Base-by-base conservation (phyloP, 2,797 vertebrate species). In the Eleutherodactylus coqui region DNA sequence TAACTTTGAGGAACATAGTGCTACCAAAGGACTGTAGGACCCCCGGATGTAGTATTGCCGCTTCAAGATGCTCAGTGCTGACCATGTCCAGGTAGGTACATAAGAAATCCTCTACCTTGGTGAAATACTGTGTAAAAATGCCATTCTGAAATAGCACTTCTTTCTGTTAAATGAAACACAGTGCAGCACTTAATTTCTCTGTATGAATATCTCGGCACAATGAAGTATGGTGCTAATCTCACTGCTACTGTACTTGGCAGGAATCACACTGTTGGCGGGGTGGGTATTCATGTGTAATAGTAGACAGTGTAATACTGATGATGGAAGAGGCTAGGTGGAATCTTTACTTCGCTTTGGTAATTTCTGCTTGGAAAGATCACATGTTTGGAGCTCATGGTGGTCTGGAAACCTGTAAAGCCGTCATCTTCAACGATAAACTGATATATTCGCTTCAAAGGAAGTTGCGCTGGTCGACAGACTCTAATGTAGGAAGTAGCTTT, bases 1-100 rank as follows among this genome's bases (percentile, higher is more conserved):
- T 98, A 97, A 96, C 97, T 96, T 96, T 99, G 97, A 97, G 96
- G 97, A 98, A 97, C 96, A 96, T 99, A 99, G 97, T 99, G 96
- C 98, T 96, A 96, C 97, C 97, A 97, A 97, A 99, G 98, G 97
- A 98, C 97, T 97, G 96, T 99, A 98, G 97, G 97, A 97, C 81
- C 97, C n/a, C 98, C 96, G 97, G 98, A 99, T 97, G 96, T 98
- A 96, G 97, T 97, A 95, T 94, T 94, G 95, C 95, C 94, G 94
- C 95, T 97, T 97, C 94, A 93, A 97, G 97, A 99, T 97, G 96
- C 98, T 97, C 97, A 97, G 97, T 97, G 95, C 96, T 96, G 97
- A 96, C 96, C 93, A 96, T 97, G 90, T 94, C 85, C 94, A 99
- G 98, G 98, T 99, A 99, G 98, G 98, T 99, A 94, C 83, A 94